These are phyloP conservation scores for Helicoverpa armigera DNA, from an alignment of 1,140 invertebrate species.

Conservation along the genomic window DNA sequence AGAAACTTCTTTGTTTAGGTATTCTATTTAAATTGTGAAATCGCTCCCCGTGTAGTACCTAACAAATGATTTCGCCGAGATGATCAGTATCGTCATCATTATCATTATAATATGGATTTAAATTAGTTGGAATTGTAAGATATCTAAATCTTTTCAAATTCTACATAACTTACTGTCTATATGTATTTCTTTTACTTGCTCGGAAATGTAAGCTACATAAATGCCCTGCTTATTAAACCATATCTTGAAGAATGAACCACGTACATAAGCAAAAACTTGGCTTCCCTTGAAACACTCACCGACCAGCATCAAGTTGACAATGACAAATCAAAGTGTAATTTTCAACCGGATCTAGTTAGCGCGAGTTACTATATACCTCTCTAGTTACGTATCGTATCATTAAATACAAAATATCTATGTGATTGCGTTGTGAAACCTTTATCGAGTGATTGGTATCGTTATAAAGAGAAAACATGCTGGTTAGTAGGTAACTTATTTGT, in stretches of 20 bases:
- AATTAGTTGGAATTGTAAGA: no score
- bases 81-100: no score
- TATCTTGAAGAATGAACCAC: background rate
- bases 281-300: conserved; percentile 38
- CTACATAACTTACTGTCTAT: no score
- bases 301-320: conserved; percentile 17
- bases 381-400: conserved; percentile 25
- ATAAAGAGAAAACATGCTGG: background rate
- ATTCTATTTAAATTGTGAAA: no score
- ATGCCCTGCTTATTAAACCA: background rate
- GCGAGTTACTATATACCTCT: conserved; percentile 12
- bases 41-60: no score
- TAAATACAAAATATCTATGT: conserved; percentile 29
- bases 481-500: background rate
- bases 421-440: conserved; percentile 14
- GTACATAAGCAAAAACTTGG: conserved; percentile 24
- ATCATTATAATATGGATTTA: no score
- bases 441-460: conserved; percentile 19
- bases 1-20: background rate
- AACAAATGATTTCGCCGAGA: no score
- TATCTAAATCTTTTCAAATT: no score
- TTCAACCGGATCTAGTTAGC: conserved; percentile 43
- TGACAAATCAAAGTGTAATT: conserved; percentile 42
- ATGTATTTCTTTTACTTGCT: no score
- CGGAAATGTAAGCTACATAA: no score